Conservation (phyloP, 2,113 vertebrate genomes). For the Echinops telfairi region DNA sequence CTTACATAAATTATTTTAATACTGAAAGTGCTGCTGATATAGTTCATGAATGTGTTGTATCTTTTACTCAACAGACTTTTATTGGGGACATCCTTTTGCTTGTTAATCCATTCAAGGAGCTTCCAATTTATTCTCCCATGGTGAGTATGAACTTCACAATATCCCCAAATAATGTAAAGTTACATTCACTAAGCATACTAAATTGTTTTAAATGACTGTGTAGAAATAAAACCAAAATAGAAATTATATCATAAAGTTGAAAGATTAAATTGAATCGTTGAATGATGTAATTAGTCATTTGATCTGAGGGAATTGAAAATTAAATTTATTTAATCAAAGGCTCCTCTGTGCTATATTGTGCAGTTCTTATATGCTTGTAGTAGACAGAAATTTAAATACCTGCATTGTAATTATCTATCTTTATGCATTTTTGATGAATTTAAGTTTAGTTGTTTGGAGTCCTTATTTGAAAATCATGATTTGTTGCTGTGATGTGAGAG, state of each 20-base stretch:
- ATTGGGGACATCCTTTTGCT: slow-evolving; percentile 96
- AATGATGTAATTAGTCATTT: background rate
- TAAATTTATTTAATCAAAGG: background rate
- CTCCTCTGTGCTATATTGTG: background rate
- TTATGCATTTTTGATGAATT: background rate
- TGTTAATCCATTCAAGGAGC: slow-evolving; percentile 97
- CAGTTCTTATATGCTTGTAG: background rate
- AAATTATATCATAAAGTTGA: background rate
- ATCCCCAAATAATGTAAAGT: background rate
- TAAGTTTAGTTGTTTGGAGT: background rate
- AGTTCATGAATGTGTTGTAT: slow-evolving; percentile 44
- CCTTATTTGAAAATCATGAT: background rate
- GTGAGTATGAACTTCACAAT: slow-evolving; percentile 87
- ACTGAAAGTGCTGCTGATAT: slow-evolving; percentile 43
- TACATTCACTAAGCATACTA: too few species aligned
- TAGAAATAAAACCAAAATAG: background rate
- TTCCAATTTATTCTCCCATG: slow-evolving; percentile 96
- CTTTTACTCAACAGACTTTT: slow-evolving; percentile 91
- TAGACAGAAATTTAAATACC: background rate
- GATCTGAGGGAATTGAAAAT: background rate
- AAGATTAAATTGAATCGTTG: background rate
- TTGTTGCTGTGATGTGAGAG: background rate
- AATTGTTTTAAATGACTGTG: background rate
- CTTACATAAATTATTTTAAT: background rate
- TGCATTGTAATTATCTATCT: background rate